Evolutionary conservation across 23 tunicate species (phyloP).

Genomic region (Botrylloides violaceus): DNA sequence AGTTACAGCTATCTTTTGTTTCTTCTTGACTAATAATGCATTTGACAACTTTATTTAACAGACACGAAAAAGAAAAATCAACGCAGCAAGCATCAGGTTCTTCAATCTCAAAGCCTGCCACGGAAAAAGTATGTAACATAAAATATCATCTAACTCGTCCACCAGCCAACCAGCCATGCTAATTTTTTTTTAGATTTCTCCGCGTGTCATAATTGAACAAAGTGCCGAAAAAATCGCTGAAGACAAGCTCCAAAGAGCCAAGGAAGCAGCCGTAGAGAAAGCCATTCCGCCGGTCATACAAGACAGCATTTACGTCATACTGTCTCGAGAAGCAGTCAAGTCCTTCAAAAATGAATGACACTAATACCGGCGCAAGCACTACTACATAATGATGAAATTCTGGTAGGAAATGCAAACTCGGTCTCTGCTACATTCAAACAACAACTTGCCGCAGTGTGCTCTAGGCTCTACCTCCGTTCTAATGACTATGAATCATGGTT

Average conservation of each 20-base stretch:
- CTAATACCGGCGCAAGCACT: neutral
- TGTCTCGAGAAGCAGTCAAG: constrained; percentile 5
- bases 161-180: neutral
- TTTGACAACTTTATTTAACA: too few species aligned
- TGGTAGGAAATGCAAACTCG: too few species aligned
- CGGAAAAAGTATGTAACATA: constrained; percentile 17
- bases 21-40: too few species aligned
- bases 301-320: neutral
- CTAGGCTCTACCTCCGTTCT: too few species aligned
- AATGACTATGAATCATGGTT: too few species aligned
- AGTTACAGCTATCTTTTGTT: too few species aligned
- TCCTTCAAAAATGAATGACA: neutral
- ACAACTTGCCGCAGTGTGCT: too few species aligned
- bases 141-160: too few species aligned
- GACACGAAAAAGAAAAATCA: constrained; percentile 12
- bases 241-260: neutral
- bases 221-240: constrained; percentile 12
- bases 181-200: neutral
- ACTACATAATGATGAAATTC: too few species aligned
- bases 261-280: neutral
- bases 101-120: constrained; percentile 17
- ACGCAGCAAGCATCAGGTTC: neutral
- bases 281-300: neutral
- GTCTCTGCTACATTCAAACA: too few species aligned
- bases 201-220: neutral